These are phyloP conservation scores for Folsomia candida DNA, from an alignment of 2,888 invertebrate genomes.

Conservation along the genomic window DNA sequence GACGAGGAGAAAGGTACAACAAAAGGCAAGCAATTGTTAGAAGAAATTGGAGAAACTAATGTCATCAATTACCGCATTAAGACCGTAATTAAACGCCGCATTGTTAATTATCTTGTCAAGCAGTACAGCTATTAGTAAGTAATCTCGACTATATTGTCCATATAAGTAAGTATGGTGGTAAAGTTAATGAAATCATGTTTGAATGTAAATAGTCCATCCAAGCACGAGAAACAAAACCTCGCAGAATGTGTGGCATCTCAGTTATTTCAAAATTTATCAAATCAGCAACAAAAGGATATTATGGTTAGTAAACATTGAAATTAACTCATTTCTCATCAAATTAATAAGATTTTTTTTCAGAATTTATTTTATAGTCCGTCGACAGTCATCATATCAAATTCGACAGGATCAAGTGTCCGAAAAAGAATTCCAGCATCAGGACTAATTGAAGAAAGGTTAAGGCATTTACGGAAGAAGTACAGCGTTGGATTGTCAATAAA, in stretches of 20 bases:
- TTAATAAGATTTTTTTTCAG: too few species aligned
- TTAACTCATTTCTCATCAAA: too few species aligned
- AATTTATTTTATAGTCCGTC: too few species aligned
- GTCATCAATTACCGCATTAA: background rate
- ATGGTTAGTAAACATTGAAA: too few species aligned
- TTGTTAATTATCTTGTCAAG: background rate
- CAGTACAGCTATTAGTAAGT: too few species aligned
- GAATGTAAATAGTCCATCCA: background rate
- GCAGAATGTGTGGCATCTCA: background rate
- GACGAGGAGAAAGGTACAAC: background rate
- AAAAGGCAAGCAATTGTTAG: background rate
- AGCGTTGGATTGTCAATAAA: too few species aligned
- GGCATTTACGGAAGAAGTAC: too few species aligned
- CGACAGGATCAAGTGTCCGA: background rate
- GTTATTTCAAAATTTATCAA: background rate
- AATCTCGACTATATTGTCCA: background rate
- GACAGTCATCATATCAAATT: too few species aligned
- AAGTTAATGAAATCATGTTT: background rate
- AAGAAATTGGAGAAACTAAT: background rate
- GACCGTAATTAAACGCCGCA: background rate
- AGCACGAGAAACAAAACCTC: background rate
- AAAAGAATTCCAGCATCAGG: too few species aligned
- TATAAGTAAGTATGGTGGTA: background rate
- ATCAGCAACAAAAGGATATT: background rate
- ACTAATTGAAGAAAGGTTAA: too few species aligned